phyloP scores from a whole-genome alignment of 2,797 vertebrate genomes.

The Labroides dimidiatus region DNA sequence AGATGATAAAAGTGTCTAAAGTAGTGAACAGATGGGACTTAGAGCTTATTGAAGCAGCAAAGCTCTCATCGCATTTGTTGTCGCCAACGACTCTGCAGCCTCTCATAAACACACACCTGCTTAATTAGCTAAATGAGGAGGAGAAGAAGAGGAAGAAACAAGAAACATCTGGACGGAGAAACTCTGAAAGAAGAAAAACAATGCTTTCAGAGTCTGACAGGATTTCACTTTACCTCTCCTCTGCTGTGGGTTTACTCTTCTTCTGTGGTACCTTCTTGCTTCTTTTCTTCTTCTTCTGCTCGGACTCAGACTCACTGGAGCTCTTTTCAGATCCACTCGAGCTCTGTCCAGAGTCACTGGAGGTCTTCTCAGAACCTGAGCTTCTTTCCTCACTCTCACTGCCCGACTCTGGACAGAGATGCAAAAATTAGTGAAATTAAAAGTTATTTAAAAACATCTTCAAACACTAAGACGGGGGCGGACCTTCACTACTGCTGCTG shows the following conservation, averaged over 20 bases:
- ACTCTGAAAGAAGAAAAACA: slow-evolving; percentile 29
- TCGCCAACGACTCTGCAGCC: background rate
- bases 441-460: too few relatives aligned
- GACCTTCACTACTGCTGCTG: slow-evolving; percentile 60
- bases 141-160: slow-evolving; percentile 15
- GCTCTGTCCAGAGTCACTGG: slow-evolving; percentile 84
- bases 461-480: slow-evolving; percentile 42
- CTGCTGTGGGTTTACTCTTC: slow-evolving; percentile 56
- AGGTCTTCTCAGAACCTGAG: slow-evolving; percentile 81
- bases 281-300: slow-evolving; percentile 72
- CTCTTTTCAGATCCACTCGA: slow-evolving; percentile 84
- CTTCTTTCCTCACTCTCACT: slow-evolving; percentile 84
- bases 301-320: slow-evolving; percentile 78
- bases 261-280: slow-evolving; percentile 67
- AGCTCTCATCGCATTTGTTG: slow-evolving; percentile 54
- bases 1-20: slow-evolving; percentile 36
- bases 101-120: slow-evolving; percentile 50
- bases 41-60: slow-evolving; percentile 59
- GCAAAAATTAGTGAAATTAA: too few relatives aligned
- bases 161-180: slow-evolving; percentile 55
- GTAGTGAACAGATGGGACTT: slow-evolving; percentile 65
- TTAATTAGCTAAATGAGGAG: slow-evolving; percentile 30
- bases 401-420: slow-evolving; percentile 67
- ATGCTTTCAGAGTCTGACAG: slow-evolving; percentile 12
- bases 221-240: slow-evolving; percentile 80